Conservation (phyloP, 2,888 invertebrate genomes). For the Cheilosia vernalis region DNA sequence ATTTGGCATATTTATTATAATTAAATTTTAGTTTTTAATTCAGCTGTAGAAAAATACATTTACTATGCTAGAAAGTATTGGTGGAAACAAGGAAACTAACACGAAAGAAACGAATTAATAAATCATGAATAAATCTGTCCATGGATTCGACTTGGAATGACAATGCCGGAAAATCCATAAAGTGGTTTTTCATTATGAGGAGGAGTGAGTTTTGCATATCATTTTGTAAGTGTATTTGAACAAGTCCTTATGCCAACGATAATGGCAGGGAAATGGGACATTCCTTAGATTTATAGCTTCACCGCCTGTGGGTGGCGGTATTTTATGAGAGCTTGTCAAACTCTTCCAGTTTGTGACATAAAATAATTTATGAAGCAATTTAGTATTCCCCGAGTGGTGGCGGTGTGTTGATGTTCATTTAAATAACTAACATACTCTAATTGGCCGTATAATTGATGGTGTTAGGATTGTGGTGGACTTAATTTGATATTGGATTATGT, state of each 20-base stretch:
- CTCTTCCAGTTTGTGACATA: background rate
- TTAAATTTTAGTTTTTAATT: constrained; percentile 14
- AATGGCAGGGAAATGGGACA: background rate
- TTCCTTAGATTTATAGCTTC: constrained; percentile 14
- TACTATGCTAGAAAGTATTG: constrained; percentile 18
- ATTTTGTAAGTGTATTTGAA: background rate
- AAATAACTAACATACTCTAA: constrained; percentile 37
- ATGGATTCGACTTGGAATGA: background rate
- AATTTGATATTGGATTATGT: constrained; percentile 6
- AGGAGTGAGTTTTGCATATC: background rate
- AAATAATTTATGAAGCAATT: constrained; percentile 33
- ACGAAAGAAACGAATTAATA: background rate
- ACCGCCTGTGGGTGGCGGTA: too few relatives aligned
- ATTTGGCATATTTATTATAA: constrained; percentile 44
- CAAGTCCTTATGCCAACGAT: background rate
- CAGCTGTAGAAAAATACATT: constrained; percentile 1
- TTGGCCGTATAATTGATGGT: constrained; percentile 24
- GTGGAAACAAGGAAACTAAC: background rate
- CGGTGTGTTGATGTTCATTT: constrained; percentile 11
- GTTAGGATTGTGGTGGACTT: constrained; percentile 9
- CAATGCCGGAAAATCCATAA: background rate
- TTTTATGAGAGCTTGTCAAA: background rate
- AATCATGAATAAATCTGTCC: background rate
- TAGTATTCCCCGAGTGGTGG: constrained; percentile 3
- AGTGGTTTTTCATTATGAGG: background rate